A percentile compares a stretch with the other conserved stretches of the same genome.
These are phyloP conservation scores for Lasioglossum villosulum DNA, from an alignment of 2,888 invertebrate species.

Conservation along the genomic window DNA sequence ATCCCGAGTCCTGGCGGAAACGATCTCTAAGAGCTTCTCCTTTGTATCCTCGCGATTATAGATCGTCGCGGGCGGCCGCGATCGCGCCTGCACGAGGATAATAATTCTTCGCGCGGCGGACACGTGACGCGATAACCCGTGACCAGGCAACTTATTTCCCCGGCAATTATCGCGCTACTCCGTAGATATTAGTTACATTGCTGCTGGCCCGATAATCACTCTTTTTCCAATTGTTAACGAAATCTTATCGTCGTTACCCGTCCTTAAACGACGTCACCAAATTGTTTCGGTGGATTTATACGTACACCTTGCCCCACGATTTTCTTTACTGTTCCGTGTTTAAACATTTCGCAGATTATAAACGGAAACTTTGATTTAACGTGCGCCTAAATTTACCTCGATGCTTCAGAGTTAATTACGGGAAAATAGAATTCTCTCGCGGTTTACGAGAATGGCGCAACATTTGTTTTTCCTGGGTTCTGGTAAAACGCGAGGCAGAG, in stretches of 20 bases:
- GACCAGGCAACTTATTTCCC: constrained; percentile 1
- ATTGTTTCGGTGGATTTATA: too few relatives aligned
- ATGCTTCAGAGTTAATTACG: too few relatives aligned
- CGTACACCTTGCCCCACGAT: too few relatives aligned
- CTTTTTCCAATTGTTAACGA: background rate
- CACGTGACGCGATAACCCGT: constrained; percentile 10
- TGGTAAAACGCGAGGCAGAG: too few relatives aligned
- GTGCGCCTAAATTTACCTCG: too few relatives aligned
- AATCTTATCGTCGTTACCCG: background rate
- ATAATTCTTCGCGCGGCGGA: background rate
- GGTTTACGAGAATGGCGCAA: too few relatives aligned
- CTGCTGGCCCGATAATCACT: background rate
- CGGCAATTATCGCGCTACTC: background rate
- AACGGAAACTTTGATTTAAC: too few relatives aligned
- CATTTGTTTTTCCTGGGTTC: too few relatives aligned
- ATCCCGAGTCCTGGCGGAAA: background rate
- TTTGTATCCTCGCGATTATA: background rate
- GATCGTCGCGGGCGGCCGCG: background rate
- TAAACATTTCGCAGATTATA: too few relatives aligned
- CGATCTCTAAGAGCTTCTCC: background rate
- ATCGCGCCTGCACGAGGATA: background rate
- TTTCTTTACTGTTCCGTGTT: too few relatives aligned
- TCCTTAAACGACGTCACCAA: too few relatives aligned
- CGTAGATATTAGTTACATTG: background rate
- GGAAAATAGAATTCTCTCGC: too few relatives aligned